Conservation (phyloP, 1,140 invertebrate genomes). For the Drosophila tani region DNA sequence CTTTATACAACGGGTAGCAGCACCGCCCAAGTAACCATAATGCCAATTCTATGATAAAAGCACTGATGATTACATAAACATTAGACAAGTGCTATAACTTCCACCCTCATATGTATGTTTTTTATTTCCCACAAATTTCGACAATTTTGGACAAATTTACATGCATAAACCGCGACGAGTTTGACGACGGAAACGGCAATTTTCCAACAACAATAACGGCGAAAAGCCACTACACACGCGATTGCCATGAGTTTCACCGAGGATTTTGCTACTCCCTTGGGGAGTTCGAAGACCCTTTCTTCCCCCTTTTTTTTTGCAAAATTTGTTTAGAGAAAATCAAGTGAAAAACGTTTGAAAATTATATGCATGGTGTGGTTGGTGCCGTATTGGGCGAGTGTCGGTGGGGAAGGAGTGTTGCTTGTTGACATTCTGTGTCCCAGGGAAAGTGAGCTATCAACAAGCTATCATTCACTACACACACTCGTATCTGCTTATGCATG, state of each 20-base stretch:
- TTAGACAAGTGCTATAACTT: constrained; percentile 67
- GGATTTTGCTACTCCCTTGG: constrained; percentile 44
- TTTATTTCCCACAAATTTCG: constrained; percentile 82
- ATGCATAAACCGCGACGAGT: constrained; percentile 69
- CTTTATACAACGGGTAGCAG: constrained; percentile 22
- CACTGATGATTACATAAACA: constrained; percentile 68
- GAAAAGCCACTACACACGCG: constrained; percentile 67
- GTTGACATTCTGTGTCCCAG: constrained; percentile 65
- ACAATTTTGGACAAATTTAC: constrained; percentile 84
- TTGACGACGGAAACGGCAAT: constrained; percentile 70
- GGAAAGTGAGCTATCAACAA: constrained; percentile 80
- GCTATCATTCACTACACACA: constrained; percentile 81
- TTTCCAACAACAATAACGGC: constrained; percentile 67
- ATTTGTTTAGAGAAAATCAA: constrained; percentile 76
- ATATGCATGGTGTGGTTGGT: constrained; percentile 56
- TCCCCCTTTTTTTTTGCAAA: constrained; percentile 48
- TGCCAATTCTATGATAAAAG: constrained; percentile 70
- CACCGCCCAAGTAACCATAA: constrained; percentile 32
- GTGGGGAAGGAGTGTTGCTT: constrained; percentile 39
- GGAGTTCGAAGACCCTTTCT: constrained; percentile 61
- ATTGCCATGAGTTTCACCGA: constrained; percentile 49
- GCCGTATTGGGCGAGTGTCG: constrained; percentile 2
- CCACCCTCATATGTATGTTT: constrained; percentile 40
- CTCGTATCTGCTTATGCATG: constrained; percentile 37
- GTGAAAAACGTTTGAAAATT: constrained; percentile 73